Percentiles rank a stretch among this genome's conserved stretches.
Evolutionary conservation across 2,113 vertebrate genomes (phyloP).

Genomic region (Perca schrenkii): DNA sequence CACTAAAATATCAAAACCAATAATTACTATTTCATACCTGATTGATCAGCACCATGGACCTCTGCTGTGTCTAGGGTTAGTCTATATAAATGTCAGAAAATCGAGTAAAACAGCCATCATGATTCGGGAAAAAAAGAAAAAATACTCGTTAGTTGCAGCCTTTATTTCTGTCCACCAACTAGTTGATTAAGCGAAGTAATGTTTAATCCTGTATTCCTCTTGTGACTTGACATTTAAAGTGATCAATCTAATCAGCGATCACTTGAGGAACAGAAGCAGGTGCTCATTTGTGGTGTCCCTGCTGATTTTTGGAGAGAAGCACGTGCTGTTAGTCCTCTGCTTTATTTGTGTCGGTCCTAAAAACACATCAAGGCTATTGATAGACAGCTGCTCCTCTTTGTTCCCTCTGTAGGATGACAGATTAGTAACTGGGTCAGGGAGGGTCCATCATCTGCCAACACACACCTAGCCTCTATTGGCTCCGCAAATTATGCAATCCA

Average conservation of each 20-base stretch:
- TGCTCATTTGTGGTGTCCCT: conserved; percentile 22
- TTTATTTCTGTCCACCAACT: not conserved
- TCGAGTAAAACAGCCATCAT: not conserved
- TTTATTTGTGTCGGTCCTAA: conserved; percentile 53
- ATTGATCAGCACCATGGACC: not conserved
- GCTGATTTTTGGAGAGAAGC: conserved; percentile 33
- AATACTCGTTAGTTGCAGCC: not conserved
- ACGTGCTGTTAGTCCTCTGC: conserved; percentile 23
- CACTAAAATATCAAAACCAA: not conserved
- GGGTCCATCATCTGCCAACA: conserved; percentile 59
- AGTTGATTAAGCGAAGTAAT: not conserved
- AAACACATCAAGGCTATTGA: conserved; percentile 64
- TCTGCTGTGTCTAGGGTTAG: not conserved
- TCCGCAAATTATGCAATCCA: conserved; percentile 36
- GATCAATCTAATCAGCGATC: not conserved
- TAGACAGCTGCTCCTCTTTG: conserved; percentile 79
- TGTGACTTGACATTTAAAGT: conserved; percentile 31
- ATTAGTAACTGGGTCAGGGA: conserved; percentile 79
- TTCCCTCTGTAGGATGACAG: conserved; percentile 71
- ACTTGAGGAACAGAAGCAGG: conserved; percentile 8
- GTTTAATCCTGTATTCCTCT: not conserved
- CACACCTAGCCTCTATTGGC: conserved; percentile 24
- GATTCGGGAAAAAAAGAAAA: not conserved
- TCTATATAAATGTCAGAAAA: not conserved
- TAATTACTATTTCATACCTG: not conserved